These are phyloP conservation scores for Pterostichus madidus DNA, from an alignment of 2,888 invertebrate species.

Conservation along the genomic window DNA sequence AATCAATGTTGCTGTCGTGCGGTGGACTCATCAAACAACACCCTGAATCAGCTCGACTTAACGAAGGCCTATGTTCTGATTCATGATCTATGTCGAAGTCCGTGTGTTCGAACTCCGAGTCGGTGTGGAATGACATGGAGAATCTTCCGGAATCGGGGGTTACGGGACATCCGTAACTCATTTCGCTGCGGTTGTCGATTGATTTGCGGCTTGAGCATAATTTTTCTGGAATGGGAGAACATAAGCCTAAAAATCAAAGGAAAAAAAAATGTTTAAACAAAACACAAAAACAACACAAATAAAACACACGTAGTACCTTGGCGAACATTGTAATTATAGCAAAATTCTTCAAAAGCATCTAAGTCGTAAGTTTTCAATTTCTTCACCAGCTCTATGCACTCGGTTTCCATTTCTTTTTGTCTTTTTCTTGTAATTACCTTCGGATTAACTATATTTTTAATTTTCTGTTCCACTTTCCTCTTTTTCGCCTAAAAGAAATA, in stretches of 20 bases:
- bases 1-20: constrained; percentile 17
- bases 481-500: constrained; percentile 25
- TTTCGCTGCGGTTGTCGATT: constrained; percentile 55
- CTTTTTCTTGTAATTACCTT: constrained; percentile 4
- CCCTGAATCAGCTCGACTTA: constrained; percentile 28
- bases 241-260: constrained; percentile 14
- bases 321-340: neutral
- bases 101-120: constrained; percentile 36
- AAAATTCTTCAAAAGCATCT: constrained; percentile 49
- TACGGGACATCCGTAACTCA: constrained; percentile 49
- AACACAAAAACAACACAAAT: neutral
- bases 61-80: constrained; percentile 1
- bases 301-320: neutral
- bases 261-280: neutral
- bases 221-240: constrained; percentile 14
- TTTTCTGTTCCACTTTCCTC: neutral
- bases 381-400: constrained; percentile 9
- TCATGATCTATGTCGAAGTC: constrained; percentile 24
- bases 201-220: constrained; percentile 37
- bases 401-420: constrained; percentile 18
- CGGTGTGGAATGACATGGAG: constrained; percentile 34
- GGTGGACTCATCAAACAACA: neutral
- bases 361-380: constrained; percentile 39
- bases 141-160: constrained; percentile 60
- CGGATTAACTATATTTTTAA: neutral